Evolutionary conservation across 2,888 invertebrate genomes (phyloP), one percentile per base, ranked within the genome.

Genomic region (Mantis religiosa): DNA sequence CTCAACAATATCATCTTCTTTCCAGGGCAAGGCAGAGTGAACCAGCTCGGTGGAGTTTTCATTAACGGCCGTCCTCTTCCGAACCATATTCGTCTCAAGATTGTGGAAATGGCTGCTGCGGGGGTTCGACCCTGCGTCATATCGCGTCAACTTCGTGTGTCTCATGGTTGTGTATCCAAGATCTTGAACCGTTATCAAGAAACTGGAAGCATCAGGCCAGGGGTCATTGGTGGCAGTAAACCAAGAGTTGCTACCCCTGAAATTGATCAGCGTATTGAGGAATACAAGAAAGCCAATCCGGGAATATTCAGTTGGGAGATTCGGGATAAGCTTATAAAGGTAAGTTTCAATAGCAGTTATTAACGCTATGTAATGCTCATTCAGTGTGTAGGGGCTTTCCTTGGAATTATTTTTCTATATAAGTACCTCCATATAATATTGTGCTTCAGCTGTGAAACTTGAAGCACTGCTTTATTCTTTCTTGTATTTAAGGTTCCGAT

Each of bases 11-110:
- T n/a, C 28, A 92, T 92, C 90, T 94, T 15, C 54, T 71, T 71
- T 94, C 9, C 94, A 98, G 98, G 98, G 93, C 98, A 99, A 94
- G 99, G 99, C 91, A 96, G 99, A 90, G 97, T 99, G 92, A 99
- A 99, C 93, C 99, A 99, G 94, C 95, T 99, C 88, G 99, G 99
- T 89, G 99, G 99, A 84, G 98, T 99, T 84, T 99, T 99, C 94
- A 99, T 99, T 93, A 99, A 99, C 93, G 99, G 99, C 0, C 96
- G 99, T 47, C 99, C 99, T 0, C 94, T 99, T 90, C 99, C 99
- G n/a, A 98, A 98, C 93, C 98, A 98, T 93, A 98, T 98, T 91
- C 96, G 99, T 15, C 94, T 98, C 92, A 98, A 98, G 89, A 99
- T 99, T 91, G 98, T 99, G 84, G 98, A 99, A 94, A 97, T 99